Conservation (phyloP, 53 echinoderm and acorn worm genomes). For the Hippasteria phrygiana region DNA sequence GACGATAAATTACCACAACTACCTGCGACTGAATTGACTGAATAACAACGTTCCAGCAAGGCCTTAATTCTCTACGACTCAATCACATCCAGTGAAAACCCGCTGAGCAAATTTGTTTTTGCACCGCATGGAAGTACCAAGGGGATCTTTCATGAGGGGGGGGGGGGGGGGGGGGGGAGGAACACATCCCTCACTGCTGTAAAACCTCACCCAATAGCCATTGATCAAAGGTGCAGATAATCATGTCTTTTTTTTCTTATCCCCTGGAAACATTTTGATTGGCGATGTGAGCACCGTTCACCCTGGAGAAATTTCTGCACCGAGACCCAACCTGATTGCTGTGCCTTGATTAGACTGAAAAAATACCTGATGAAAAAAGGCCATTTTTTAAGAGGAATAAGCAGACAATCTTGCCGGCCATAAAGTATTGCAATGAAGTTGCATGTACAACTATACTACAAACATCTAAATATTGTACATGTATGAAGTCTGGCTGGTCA, state of each 20-base stretch:
- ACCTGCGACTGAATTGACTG: not conserved
- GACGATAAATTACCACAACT: not conserved
- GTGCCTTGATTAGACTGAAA: not conserved
- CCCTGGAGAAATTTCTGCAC: conserved; percentile 15
- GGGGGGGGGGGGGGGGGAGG: not conserved
- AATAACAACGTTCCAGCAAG: not conserved
- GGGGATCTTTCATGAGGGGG: not conserved
- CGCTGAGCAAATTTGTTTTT: not conserved
- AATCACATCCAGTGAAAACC: not conserved
- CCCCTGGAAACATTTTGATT: conserved; percentile 41
- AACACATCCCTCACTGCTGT: not conserved
- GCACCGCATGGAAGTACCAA: not conserved
- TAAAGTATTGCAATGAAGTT: too few species aligned
- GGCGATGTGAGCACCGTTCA: not conserved
- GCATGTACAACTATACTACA: too few species aligned
- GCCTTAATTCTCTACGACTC: not conserved
- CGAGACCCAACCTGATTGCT: not conserved
- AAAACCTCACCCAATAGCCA: conserved; percentile 30
- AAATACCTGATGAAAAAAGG: not conserved
- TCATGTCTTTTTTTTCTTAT: not conserved
- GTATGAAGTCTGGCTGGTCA: too few species aligned
- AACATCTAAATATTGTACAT: too few species aligned
- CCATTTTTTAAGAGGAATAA: not conserved
- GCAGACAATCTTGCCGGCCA: too few species aligned
- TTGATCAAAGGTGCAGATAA: not conserved